phyloP scores from a whole-genome alignment of 64 coral and sea anemone genomes.

The Stichodactyla mertensii region DNA sequence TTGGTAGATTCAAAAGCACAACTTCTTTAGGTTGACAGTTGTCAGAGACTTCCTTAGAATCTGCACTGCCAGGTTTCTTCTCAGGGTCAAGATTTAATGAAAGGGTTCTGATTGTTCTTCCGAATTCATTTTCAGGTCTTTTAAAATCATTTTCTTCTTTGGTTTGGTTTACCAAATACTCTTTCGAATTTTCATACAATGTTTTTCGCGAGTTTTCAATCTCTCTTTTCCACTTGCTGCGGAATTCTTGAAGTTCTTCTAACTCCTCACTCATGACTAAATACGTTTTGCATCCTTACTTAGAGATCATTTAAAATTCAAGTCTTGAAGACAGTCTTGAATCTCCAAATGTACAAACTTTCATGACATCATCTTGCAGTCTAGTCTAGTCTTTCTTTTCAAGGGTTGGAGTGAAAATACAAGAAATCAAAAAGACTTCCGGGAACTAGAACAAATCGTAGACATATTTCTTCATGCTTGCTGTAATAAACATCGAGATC shows the following conservation, averaged over 20 bases:
- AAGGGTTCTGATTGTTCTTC: neutral
- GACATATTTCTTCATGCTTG: neutral
- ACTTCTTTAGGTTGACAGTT: neutral
- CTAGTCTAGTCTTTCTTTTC: neutral
- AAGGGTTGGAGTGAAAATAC: neutral
- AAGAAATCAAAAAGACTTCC: neutral
- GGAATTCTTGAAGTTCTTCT: constrained; percentile 56
- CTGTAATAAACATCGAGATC: neutral
- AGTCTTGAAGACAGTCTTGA: too few relatives aligned
- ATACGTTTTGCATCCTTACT: neutral
- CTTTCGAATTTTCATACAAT: neutral
- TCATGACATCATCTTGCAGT: neutral
- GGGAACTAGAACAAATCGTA: neutral
- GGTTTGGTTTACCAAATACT: neutral
- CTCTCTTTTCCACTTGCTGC: constrained; percentile 59
- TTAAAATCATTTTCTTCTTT: neutral
- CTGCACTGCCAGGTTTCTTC: neutral
- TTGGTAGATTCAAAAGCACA: constrained; percentile 41
- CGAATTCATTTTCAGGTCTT: neutral
- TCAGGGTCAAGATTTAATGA: neutral
- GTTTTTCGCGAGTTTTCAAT: constrained; percentile 4
- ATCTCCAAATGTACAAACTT: neutral
- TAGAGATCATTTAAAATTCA: too few relatives aligned
- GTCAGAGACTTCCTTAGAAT: neutral
- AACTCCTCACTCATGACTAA: constrained; percentile 9